A percentile compares a stretch with the other conserved stretches of the same genome.
Evolutionary conservation across 2,888 invertebrate species (phyloP).

Genomic region (Synergus japonicus): DNA sequence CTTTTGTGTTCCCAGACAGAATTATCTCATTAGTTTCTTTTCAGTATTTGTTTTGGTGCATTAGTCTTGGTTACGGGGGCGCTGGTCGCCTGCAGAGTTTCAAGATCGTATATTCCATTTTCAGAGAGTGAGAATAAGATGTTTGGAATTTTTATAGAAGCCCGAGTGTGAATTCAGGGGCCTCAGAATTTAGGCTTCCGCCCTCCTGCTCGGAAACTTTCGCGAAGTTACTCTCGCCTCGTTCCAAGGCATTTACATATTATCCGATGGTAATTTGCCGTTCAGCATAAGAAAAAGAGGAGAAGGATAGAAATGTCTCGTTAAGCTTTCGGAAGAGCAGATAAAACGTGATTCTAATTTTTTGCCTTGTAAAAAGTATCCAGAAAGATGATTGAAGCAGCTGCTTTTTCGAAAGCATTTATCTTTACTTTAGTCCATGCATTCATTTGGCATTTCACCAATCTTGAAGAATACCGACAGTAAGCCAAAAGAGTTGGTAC

Average conservation of each 20-base stretch:
- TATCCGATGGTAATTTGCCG: constrained; percentile 31
- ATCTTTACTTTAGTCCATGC: too few relatives aligned
- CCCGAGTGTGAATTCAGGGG: constrained; percentile 35
- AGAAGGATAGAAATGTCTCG: constrained; percentile 7
- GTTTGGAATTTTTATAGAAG: constrained; percentile 34
- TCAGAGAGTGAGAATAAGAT: constrained; percentile 24
- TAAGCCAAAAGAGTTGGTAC: not conserved
- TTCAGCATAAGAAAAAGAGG: not conserved
- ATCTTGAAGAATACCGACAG: not conserved
- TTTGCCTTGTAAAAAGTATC: not conserved
- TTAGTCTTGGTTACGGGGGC: constrained; percentile 60
- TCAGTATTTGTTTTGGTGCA: constrained; percentile 43
- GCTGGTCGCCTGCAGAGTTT: constrained; percentile 60
- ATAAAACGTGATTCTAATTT: not conserved
- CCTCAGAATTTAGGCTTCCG: constrained; percentile 30
- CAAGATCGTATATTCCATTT: constrained; percentile 51
- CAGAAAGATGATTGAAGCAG: not conserved
- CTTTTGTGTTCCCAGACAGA: constrained; percentile 7
- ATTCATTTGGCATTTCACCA: not conserved
- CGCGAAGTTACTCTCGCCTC: constrained; percentile 28
- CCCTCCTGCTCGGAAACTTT: constrained; percentile 30
- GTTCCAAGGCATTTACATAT: constrained; percentile 25
- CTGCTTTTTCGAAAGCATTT: not conserved
- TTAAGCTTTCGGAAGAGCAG: not conserved
- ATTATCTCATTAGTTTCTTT: constrained; percentile 34